Percentiles rank a stretch among this genome's conserved stretches.
Evolutionary conservation across 1,140 invertebrate genomes (phyloP).

Genomic region (Leptinotarsa texana): DNA sequence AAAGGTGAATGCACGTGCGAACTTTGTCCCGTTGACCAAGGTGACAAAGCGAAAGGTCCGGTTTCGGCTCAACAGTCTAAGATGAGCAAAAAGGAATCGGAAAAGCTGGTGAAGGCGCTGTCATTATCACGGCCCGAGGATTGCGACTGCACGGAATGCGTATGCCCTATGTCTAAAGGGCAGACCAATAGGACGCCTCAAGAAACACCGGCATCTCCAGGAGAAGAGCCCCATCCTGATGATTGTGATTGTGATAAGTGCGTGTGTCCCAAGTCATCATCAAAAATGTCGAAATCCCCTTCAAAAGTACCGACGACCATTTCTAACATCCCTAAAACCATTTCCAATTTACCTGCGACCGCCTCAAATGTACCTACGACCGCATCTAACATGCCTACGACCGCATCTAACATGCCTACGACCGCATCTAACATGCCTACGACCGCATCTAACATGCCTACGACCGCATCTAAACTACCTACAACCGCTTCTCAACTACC

Average conservation of each 20-base stretch:
- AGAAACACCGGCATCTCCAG: neutral
- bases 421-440: neutral
- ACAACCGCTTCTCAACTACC: neutral
- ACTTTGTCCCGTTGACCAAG: slow-evolving; percentile 25
- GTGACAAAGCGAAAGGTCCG: neutral
- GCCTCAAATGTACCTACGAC: neutral
- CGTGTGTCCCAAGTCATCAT: slow-evolving; percentile 22
- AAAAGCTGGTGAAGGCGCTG: neutral
- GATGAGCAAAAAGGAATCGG: neutral
- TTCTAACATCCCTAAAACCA: neutral
- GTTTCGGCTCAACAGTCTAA: neutral
- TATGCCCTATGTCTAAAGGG: slow-evolving; percentile 19
- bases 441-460: neutral
- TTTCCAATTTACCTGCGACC: neutral
- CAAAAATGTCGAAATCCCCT: neutral
- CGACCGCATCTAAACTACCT: neutral
- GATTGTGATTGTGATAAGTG: slow-evolving; percentile 32
- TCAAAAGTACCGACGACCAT: neutral
- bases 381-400: neutral
- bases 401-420: neutral
- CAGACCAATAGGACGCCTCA: neutral
- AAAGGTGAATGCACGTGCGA: slow-evolving; percentile 26
- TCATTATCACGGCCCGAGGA: neutral
- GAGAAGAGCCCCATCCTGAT: slow-evolving; percentile 13
- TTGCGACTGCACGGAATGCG: slow-evolving; percentile 27